phyloP scores from a whole-genome alignment of 2,113 vertebrate genomes.

The Siphamia tubifer region DNA sequence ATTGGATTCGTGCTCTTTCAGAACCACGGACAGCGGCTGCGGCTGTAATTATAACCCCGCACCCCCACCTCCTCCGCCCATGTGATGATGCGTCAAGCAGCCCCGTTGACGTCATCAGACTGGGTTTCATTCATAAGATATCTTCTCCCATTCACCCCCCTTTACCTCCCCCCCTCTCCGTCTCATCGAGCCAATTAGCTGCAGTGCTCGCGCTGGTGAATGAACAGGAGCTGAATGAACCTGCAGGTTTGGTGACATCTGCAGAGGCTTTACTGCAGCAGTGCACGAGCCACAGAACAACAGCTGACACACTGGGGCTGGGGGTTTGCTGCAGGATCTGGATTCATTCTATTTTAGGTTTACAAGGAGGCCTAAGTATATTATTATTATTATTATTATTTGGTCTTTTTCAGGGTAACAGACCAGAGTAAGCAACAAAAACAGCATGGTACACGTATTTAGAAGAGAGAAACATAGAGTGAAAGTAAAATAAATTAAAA shows the following conservation, averaged over 20 bases:
- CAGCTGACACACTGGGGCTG: too few relatives aligned
- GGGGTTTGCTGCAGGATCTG: too few relatives aligned
- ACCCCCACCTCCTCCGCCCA: conserved; percentile 34
- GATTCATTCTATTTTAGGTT: too few relatives aligned
- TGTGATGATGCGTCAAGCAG: conserved; percentile 66
- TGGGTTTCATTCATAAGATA: conserved; percentile 68
- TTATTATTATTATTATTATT: too few relatives aligned
- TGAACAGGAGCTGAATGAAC: conserved; percentile 29
- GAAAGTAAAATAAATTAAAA: too few relatives aligned
- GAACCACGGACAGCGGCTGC: conserved; percentile 42
- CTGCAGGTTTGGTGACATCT: not conserved
- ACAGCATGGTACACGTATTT: too few relatives aligned
- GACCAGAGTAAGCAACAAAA: too few relatives aligned
- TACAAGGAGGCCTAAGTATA: too few relatives aligned
- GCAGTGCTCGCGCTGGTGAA: conserved; percentile 37
- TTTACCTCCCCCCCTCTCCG: not conserved
- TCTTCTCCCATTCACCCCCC: not conserved
- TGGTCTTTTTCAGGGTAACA: too few relatives aligned
- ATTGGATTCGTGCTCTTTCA: conserved; percentile 22
- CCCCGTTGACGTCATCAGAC: conserved; percentile 68
- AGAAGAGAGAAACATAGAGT: too few relatives aligned
- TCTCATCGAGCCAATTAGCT: conserved; percentile 32
- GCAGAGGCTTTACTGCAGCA: too few relatives aligned
- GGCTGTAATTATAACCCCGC: conserved; percentile 27
- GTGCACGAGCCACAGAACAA: too few relatives aligned